Base-by-base conservation (phyloP, 2,888 invertebrate species). In the Metalampra italica region DNA sequence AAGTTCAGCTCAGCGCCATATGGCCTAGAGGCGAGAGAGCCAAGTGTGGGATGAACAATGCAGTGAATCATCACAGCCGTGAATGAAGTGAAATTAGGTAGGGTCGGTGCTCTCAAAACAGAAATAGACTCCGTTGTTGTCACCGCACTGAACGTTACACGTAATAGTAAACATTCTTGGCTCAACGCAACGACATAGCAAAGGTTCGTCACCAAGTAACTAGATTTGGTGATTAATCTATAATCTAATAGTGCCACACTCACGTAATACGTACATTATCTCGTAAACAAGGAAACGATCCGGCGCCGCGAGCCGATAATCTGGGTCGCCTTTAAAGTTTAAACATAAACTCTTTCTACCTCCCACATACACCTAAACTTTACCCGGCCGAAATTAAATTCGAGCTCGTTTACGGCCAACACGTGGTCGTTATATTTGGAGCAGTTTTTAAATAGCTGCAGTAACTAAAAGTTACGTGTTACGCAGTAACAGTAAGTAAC, bases 61-160 rank as follows among this genome's bases (percentile, higher is more conserved):
- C 68, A 57, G 65, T 83, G 84, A 84, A 78, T 83, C 82, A 82
- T 75, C 43, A 53, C 68, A 71, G 68, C 68, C 71, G 74, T 78
- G 78, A 79, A 77, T 79, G 73, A 78, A 77, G 65, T 58, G 67
- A 68, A 78, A 68, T 71, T 68, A 36, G 36, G 36, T 36, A 75
- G 73, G 79, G 78, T 82, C 78, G 75, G 67, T 75, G 82, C 69
- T 78, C 81, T 71, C 76, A 54, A 70, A 72, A 71, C 67, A 55
- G 68, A 82, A 83, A 82, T 83, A 84, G 75, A 78, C 56, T 55
- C 60, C 56, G 66, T 69, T 71, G 68, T 76, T 69, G n/a, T n/a
- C n/a, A 60, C 49, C 51, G 47, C 50, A 59, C 47, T 50, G 66
- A 62, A 60, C 62, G 45, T 50, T 46, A 46, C 38, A 40, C 46